Evolutionary conservation across 2,888 invertebrate genomes (phyloP), one percentile per base, ranked within the genome.

Genomic region (Danaus chrysippus): DNA sequence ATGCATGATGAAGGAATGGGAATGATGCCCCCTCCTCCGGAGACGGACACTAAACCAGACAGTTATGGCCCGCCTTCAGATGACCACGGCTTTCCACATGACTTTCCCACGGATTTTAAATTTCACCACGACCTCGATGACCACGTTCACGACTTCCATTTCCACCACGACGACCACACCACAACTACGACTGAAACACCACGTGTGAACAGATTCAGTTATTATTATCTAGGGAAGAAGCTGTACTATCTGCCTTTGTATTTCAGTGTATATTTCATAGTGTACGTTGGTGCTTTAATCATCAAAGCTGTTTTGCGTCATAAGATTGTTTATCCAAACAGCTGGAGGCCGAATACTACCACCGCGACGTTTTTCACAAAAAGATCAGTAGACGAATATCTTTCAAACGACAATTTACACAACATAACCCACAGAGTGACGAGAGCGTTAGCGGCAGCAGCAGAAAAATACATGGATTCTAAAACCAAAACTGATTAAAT

Each of bases 161-260:
- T 87, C 65, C 79, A 85, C 60, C 79, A 85, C 19, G 81, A 82
- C 23, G 79, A 79, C 12, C 78, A 87, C 1, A 81, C 86, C 62
- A 79, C 92, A 1, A 84, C 87, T 0, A 86, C 92, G 1, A 86
- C 86, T 0, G 92, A 92, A 77, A 91, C 86, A 73, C 91, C 93
- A 70, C 87, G 93, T 78, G 93, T 92, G 10, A 93, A 92, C 73
- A 91, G 86, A 77, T 94, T 94, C 86, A 94, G 94, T 76, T 95
- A 95, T 78, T 95, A 95, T 74, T 95, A 94, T 74, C 89, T 95
- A 65, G 95, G 95, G 2, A 93, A 94, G 71, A 95, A 95, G 74
- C 83, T 95, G 43, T 95, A 95, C 92, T 95, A 95, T 76, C 87
- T 95, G 66, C 95, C 95, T 0, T 81, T 95, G 54, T 95, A 95